A percentile compares a stretch with the other conserved stretches of the same genome.
Evolutionary conservation across 2,113 vertebrate genomes (phyloP).

Genomic region (Podilymbus podiceps): DNA sequence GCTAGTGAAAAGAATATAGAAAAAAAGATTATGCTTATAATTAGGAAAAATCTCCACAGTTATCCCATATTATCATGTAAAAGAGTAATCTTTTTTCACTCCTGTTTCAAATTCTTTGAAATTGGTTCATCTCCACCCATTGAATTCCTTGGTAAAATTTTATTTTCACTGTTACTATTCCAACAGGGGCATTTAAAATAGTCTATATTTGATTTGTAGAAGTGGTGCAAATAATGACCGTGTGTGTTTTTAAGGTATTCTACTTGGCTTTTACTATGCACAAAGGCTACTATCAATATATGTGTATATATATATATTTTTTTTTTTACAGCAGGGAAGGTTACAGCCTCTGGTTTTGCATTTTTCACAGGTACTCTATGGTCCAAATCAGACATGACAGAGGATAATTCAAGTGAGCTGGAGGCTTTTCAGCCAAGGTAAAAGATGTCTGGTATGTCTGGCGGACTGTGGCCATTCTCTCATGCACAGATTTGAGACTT

Average conservation of each 20-base stretch:
- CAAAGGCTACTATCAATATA: neutral
- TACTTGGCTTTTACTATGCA: neutral
- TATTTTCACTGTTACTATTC: neutral
- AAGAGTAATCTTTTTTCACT: conserved; percentile 30
- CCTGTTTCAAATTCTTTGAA: conserved; percentile 38
- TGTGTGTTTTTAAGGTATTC: neutral
- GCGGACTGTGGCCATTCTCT: neutral
- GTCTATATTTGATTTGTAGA: neutral
- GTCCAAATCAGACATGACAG: neutral
- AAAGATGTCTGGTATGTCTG: neutral
- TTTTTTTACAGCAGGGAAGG: neutral
- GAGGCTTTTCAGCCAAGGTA: neutral
- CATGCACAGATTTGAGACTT: neutral
- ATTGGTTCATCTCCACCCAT: neutral
- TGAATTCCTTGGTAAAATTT: neutral
- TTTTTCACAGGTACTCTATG: neutral
- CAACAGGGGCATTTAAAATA: neutral
- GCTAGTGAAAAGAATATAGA: neutral
- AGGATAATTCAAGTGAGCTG: neutral
- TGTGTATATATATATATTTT: too few relatives aligned
- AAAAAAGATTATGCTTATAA: neutral
- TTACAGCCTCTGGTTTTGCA: neutral
- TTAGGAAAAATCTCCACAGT: neutral
- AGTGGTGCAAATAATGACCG: neutral
- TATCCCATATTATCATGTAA: conserved; percentile 15